Evolutionary conservation across 2,113 vertebrate genomes (phyloP), one percentile per base, ranked within the genome.

Genomic region (Hemibagrus wyckioides): DNA sequence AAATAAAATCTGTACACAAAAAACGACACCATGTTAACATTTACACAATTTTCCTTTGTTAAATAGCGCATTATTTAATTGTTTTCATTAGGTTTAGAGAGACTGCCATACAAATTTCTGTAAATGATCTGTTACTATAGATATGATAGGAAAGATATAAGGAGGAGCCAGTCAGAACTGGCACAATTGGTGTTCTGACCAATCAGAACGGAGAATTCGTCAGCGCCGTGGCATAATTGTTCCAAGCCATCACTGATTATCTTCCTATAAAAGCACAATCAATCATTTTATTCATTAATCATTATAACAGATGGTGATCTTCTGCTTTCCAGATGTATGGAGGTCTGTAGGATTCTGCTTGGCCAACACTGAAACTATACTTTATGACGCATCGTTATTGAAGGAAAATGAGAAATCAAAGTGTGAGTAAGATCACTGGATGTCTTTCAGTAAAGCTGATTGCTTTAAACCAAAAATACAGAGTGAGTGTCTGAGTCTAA

Each of bases 321-420:
- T 48, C 9, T 86, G 80, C 79, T 85, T 85, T n/a, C 85, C 92
- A 97, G 96, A 97, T 94, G 96, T 97, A 91, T 96, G 97, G 96
- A 89, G 96, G 76, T 96, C 97, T 21, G 97, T 97, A 85, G 96
- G 96, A 63, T 97, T 97, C 92, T 97, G 96, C 92, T 94, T 97
- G 92, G 97, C 97, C 48, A 97, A 97, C 86, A 97, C 97, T 0
- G 96, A 97, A 91, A 97, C 96, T 0, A 96, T 97, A n/a, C 94
- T 97, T 52, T 96, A 96, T 75, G 97, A 97, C 92, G 94, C 95
- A 90, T 95, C 93, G 86, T 90, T 96, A 92, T 93, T 96, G 0
- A 95, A 95, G 0, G 94, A 95, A 48, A 94, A 94, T 87, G 95
- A 96, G 84, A 94, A 94, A 52, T 94, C 93, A 30, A 95, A 95